Conservation (phyloP, 2,888 invertebrate species). For the Cantharis rufa region DNA sequence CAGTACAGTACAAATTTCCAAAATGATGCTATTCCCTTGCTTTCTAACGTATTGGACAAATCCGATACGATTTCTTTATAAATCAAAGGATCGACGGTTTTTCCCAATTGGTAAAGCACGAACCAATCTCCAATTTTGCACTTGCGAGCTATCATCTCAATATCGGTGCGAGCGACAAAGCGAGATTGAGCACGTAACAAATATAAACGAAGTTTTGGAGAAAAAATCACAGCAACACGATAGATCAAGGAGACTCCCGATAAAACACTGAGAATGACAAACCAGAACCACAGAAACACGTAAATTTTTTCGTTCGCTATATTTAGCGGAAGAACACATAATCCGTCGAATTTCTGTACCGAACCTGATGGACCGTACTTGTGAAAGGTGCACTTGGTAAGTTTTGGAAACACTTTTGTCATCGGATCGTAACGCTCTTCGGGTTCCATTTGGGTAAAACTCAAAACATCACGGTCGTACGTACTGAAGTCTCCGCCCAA, state of each 20-base stretch:
- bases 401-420: slow-evolving; percentile 84
- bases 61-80: slow-evolving; percentile 86
- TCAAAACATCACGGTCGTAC: slow-evolving; percentile 86
- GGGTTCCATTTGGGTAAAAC: slow-evolving; percentile 88
- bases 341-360: slow-evolving; percentile 88
- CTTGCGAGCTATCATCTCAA: slow-evolving; percentile 75
- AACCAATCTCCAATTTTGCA: slow-evolving; percentile 93
- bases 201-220: slow-evolving; percentile 77
- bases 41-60: slow-evolving; percentile 70
- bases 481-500: slow-evolving; percentile 89
- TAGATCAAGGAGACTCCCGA: slow-evolving; percentile 83
- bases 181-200: slow-evolving; percentile 83
- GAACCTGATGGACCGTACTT: slow-evolving; percentile 94
- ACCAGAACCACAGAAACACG: slow-evolving; percentile 94
- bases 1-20: no score
- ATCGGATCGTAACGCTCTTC: slow-evolving; percentile 83
- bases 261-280: slow-evolving; percentile 79
- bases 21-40: slow-evolving; percentile 53
- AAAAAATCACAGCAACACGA: slow-evolving; percentile 75
- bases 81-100: slow-evolving; percentile 90
- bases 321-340: slow-evolving; percentile 88
- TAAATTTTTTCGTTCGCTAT: slow-evolving; percentile 96
- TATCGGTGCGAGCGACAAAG: slow-evolving; percentile 74
- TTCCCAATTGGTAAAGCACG: slow-evolving; percentile 86
- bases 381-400: slow-evolving; percentile 94